These are phyloP conservation scores for Gobio occitaniae DNA, from an alignment of 2,797 vertebrate genomes.

Conservation along the genomic window DNA sequence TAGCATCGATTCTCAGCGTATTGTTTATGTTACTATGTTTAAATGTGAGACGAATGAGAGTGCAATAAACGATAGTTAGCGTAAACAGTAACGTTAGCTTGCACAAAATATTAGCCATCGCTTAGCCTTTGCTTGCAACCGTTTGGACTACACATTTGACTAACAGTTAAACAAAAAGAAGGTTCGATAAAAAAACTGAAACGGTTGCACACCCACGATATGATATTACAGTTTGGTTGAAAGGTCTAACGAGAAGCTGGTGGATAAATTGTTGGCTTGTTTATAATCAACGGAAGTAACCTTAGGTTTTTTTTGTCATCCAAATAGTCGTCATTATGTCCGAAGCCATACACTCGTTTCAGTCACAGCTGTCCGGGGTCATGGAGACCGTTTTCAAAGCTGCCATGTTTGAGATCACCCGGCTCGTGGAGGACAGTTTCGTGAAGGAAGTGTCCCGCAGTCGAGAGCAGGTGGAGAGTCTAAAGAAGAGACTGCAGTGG, in stretches of 20 bases:
- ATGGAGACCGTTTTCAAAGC: conserved; percentile 85
- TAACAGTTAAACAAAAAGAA: neutral
- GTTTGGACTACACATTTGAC: neutral
- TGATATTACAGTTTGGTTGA: neutral
- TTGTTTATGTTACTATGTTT: neutral
- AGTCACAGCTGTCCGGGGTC: conserved; percentile 81
- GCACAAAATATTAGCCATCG: too few relatives aligned
- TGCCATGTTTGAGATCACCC: conserved; percentile 82
- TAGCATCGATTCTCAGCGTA: neutral
- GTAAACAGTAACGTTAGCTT: neutral
- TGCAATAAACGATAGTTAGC: neutral
- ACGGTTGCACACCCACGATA: neutral
- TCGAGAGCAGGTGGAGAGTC: conserved; percentile 77
- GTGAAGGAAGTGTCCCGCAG: conserved; percentile 77
- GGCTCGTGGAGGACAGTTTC: conserved; percentile 82
- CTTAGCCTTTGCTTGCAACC: neutral
- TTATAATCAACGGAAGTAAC: neutral
- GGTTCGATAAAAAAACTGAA: neutral
- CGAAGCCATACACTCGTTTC: conserved; percentile 75
- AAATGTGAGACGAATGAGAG: neutral
- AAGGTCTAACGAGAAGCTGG: neutral
- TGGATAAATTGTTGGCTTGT: neutral
- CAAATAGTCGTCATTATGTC: conserved; percentile 68
- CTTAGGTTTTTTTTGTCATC: neutral
- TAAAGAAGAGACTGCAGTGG: conserved; percentile 77